phyloP scores from a whole-genome alignment of 1,140 invertebrate genomes.

The Neomicropteryx cornuta region DNA sequence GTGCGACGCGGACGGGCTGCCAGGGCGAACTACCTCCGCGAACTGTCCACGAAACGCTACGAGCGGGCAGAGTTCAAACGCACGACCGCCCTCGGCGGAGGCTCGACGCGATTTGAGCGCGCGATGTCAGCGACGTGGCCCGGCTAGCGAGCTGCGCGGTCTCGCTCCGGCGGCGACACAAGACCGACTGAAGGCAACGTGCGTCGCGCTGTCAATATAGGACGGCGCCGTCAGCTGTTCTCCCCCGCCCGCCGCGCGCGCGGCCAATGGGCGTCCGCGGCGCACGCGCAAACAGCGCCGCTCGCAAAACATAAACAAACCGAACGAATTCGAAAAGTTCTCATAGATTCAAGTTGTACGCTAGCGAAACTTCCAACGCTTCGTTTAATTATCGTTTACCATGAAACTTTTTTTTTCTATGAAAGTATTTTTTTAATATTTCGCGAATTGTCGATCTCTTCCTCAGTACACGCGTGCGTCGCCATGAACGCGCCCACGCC shows the following conservation, averaged over 20 bases:
- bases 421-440: no score
- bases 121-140: slow-evolving; percentile 7
- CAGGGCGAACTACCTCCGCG: slow-evolving; percentile 26
- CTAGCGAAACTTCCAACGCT: no score
- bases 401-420: no score
- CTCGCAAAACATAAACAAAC: no score
- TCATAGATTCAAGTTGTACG: no score
- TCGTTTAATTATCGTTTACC: no score
- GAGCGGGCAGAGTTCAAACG: slow-evolving; percentile 25
- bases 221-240: slow-evolving; percentile 34
- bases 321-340: no score
- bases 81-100: background rate
- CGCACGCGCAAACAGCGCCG: no score
- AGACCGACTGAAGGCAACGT: slow-evolving; percentile 33
- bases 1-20: background rate
- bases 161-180: slow-evolving; percentile 25
- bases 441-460: no score
- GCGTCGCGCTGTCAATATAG: slow-evolving; percentile 38
- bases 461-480: no score
- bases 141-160: slow-evolving; percentile 27
- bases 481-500: no score
- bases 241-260: slow-evolving; percentile 20
- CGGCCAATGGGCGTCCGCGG: slow-evolving; percentile 15
- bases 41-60: slow-evolving; percentile 19
- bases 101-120: slow-evolving; percentile 6